These are phyloP conservation scores for Apodemia zela DNA, from an alignment of 2,888 invertebrate species.

Conservation along the genomic window DNA sequence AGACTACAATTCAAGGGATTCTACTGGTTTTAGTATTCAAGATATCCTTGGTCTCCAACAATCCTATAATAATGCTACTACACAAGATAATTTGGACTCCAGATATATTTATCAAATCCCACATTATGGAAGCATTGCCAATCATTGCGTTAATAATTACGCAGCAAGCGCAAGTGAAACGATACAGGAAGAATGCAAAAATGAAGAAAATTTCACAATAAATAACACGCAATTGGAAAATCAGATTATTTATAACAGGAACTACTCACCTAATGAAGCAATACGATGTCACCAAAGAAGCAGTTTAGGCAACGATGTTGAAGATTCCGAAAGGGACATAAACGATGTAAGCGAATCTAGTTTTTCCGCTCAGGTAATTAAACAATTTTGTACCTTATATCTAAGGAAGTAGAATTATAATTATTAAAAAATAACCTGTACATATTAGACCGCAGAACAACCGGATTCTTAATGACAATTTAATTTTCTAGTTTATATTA, in stretches of 20 bases:
- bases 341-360: slow-evolving; percentile 53
- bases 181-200: slow-evolving; percentile 47
- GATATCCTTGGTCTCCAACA: slow-evolving; percentile 72
- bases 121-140: slow-evolving; percentile 52
- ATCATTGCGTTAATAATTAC: slow-evolving; percentile 49
- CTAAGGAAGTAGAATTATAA: not conserved
- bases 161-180: slow-evolving; percentile 57
- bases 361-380: slow-evolving; percentile 62
- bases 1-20: slow-evolving; percentile 74
- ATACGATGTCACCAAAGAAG: slow-evolving; percentile 54
- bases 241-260: slow-evolving; percentile 54
- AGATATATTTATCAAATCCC: slow-evolving; percentile 63
- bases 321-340: slow-evolving; percentile 54
- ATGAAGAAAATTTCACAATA: slow-evolving; percentile 46
- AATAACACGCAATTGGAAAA: slow-evolving; percentile 42
- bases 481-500: slow-evolving; percentile 57
- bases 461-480: slow-evolving; percentile 69
- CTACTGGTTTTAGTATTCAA: slow-evolving; percentile 72
- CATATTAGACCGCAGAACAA: slow-evolving; percentile 53
- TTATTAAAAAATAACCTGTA: not conserved
- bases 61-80: slow-evolving; percentile 45
- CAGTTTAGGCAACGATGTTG: slow-evolving; percentile 45
- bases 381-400: slow-evolving; percentile 41
- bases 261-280: slow-evolving; percentile 53
- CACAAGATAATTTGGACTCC: slow-evolving; percentile 51